phyloP scores from a whole-genome alignment of 2,888 invertebrate species.

The Aricia artaxerxes region DNA sequence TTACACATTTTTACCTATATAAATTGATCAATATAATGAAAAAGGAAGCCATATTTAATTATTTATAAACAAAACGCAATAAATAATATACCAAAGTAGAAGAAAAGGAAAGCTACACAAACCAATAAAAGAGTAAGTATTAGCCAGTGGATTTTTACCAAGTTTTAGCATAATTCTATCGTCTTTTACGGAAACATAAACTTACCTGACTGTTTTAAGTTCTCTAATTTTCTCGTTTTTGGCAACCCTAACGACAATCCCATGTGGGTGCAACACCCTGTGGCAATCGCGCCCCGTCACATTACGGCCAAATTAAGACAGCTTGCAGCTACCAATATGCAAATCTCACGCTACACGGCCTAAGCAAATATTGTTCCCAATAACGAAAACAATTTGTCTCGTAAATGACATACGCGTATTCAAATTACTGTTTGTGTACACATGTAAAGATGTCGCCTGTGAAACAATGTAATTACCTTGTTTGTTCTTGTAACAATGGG shows the following conservation, averaged over 20 bases:
- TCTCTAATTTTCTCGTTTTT: background rate
- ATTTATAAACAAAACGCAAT: too few species aligned
- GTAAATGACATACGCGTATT: constrained; percentile 47
- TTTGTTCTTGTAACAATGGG: constrained; percentile 15
- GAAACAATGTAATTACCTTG: constrained; percentile 16
- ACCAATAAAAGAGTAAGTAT: too few species aligned
- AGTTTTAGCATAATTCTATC: too few species aligned
- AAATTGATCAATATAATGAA: too few species aligned
- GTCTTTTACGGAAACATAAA: too few species aligned
- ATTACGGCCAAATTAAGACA: constrained; percentile 75
- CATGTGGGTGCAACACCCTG: constrained; percentile 59
- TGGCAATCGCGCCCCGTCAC: constrained; percentile 52
- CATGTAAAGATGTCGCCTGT: constrained; percentile 31
- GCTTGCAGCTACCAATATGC: constrained; percentile 73
- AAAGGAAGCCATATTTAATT: background rate
- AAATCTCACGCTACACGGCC: constrained; percentile 59
- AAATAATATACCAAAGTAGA: too few species aligned
- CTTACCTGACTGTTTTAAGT: too few species aligned
- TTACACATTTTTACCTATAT: too few species aligned
- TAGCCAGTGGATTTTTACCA: too few species aligned
- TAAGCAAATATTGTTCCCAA: constrained; percentile 63
- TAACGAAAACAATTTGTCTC: constrained; percentile 48
- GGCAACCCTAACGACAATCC: constrained; percentile 57
- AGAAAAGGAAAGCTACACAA: too few species aligned
- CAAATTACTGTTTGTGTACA: constrained; percentile 37